Conservation (phyloP, 2,888 invertebrate species). For the Drosophila nigritarsus region DNA sequence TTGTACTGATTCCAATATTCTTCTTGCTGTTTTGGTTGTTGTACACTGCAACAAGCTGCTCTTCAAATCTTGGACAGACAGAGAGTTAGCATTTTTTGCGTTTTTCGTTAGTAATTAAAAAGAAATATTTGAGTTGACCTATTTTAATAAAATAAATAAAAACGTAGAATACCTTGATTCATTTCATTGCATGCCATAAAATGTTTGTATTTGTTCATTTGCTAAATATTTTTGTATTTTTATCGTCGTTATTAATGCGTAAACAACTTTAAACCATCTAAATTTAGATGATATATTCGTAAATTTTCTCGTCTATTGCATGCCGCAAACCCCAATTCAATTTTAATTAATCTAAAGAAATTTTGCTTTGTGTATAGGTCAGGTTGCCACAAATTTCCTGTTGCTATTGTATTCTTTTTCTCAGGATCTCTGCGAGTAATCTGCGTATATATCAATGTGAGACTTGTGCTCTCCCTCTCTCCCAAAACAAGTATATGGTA, state of each 20-base stretch:
- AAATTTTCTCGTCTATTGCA: background rate
- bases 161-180: too few species aligned
- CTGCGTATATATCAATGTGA: conserved; percentile 46
- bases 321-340: background rate
- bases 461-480: background rate
- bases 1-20: conserved; percentile 42
- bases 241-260: too few species aligned
- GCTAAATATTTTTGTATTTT: too few species aligned
- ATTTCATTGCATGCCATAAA: too few species aligned
- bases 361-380: conserved; percentile 40
- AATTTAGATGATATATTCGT: background rate
- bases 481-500: conserved; percentile 12
- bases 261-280: background rate
- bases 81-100: conserved; percentile 2
- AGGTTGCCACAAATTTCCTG: conserved; percentile 50
- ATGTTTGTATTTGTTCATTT: too few species aligned
- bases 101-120: background rate
- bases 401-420: conserved; percentile 21
- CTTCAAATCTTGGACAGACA: conserved; percentile 7
- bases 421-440: conserved; percentile 39
- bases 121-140: background rate
- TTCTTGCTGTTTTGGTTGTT: conserved; percentile 8
- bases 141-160: background rate
- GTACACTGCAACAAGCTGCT: conserved; percentile 36
- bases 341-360: background rate